Percentiles rank a stretch among this genome's conserved stretches.
Evolutionary conservation across 2,113 vertebrate genomes (phyloP).

Genomic region (Platanista minor): DNA sequence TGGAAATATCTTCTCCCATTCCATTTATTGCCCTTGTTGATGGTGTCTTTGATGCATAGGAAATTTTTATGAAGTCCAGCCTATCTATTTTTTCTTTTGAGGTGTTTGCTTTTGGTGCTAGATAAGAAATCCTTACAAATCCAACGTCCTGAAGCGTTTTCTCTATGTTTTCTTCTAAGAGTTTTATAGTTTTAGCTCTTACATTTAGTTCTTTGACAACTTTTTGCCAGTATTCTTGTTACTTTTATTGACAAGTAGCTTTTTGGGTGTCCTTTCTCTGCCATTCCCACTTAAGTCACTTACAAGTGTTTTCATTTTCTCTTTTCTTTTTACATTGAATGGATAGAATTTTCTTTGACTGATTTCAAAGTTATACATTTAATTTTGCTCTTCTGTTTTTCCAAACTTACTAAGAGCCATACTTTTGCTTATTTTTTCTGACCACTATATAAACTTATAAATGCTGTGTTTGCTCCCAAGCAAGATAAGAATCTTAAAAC

Average conservation of each 20-base stretch:
- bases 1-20: background rate
- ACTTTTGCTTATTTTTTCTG: background rate
- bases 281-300: background rate
- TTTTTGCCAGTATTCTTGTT: background rate
- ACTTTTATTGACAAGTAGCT: background rate
- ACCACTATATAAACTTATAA: background rate
- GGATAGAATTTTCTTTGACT: background rate
- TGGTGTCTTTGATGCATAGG: background rate
- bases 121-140: background rate
- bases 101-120: background rate
- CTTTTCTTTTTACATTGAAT: background rate
- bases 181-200: background rate
- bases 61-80: background rate
- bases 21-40: background rate
- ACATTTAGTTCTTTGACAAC: background rate
- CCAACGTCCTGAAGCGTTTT: background rate
- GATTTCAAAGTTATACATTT: background rate
- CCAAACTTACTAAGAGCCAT: background rate
- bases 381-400: constrained; percentile 21
- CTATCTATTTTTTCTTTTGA: background rate
- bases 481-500: background rate
- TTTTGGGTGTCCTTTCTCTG: background rate
- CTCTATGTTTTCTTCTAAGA: background rate
- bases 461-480: background rate
- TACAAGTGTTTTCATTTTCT: background rate